Percentiles rank a stretch among this genome's conserved stretches.
Conservation (phyloP, 1,140 invertebrate genomes). For the Pentalonia nigronervosa region DNA sequence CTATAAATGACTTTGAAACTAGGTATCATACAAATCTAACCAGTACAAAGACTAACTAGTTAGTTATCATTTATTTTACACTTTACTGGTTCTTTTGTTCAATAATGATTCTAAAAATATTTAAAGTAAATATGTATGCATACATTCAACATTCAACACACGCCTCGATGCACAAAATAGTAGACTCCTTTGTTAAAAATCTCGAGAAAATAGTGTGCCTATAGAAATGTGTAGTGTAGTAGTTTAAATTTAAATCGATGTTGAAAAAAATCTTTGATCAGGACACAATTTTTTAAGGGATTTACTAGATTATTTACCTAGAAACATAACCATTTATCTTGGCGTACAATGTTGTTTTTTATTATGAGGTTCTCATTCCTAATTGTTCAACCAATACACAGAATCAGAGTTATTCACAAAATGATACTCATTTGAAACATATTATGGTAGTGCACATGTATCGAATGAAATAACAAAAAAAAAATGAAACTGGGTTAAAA, state of each 20-base stretch:
- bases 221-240: background rate
- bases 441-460: background rate
- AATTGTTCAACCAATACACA: background rate
- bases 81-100: background rate
- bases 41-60: background rate
- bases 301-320: background rate
- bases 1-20: background rate
- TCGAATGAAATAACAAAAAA: background rate
- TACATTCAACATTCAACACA: background rate
- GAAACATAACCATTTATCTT: background rate
- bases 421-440: no score
- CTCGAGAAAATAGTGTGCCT: background rate
- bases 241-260: background rate
- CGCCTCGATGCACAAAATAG: background rate
- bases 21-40: background rate
- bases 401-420: background rate
- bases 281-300: background rate
- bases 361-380: background rate
- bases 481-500: background rate
- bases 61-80: slow-evolving; percentile 5
- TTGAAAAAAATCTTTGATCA: background rate
- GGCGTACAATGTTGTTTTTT: background rate
- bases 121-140: background rate
- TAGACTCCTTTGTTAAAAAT: background rate
- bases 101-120: background rate